Evolutionary conservation across 2,888 invertebrate species (phyloP), one percentile per base, ranked within the genome.

Genomic region (Polymixis flavicincta): DNA sequence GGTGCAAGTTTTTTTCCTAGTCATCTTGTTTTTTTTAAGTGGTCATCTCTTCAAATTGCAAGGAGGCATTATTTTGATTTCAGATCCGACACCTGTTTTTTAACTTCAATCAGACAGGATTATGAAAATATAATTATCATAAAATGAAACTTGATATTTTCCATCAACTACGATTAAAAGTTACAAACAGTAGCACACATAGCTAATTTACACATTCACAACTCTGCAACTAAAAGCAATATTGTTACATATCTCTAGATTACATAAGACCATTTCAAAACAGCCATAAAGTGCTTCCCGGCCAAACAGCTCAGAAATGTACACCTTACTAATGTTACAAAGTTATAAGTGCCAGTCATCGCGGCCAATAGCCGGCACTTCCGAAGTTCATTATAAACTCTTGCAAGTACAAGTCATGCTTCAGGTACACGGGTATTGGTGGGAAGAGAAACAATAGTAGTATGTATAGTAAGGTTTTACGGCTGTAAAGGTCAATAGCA

Each of bases 341-440:
- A 82, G 71, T 82, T 83, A 48, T 72, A 76, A 82, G 80, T 80
- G 84, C 82, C 69, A 75, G 84, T 82, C 82, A 82, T 84, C 55
- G 59, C 25, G 50, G 52, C 76, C 82, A 72, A 82, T 83, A 69
- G 76, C 80, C 13, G 22, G 61, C 67, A 84, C 63, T 82, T 84
- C 66, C 69, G 69, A 83, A 82, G 82, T 82, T 82, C 71, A 82
- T 82, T 82, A 82, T 70, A 76, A 82, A 80, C 84, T 82, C 71
- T 32, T 55, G 42, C 63, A 55, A 50, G 61, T 22, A 55, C 67
- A 57, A 80, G 80, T 82, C 76, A 84, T 76, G 82, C 19, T 67
- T 54, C 60, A 75, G 66, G 50, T 71, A 52, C 50, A 75, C 14
- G 13, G 52, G 60, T 55, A n/a, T 74, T 37, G 59, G 59, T 32